phyloP scores from a whole-genome alignment of 2,888 invertebrate species.

The Conus canariensis region DNA sequence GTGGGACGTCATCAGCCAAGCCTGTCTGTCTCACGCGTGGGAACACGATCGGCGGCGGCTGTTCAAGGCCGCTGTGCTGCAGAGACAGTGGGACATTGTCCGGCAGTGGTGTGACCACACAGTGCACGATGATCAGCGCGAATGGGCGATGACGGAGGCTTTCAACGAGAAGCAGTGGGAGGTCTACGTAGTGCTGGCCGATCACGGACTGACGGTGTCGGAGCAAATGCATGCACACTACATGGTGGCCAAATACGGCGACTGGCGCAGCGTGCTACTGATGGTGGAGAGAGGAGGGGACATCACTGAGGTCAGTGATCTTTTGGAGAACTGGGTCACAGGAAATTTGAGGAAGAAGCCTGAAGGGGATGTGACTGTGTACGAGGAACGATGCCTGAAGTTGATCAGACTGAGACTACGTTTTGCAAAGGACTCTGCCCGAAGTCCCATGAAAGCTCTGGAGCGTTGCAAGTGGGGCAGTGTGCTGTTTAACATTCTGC shows the following conservation, averaged over 20 bases:
- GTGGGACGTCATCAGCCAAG: not conserved
- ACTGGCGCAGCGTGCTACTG: not conserved
- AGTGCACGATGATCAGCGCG: constrained; percentile 15
- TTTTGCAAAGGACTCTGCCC: not conserved
- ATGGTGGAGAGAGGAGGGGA: constrained; percentile 24
- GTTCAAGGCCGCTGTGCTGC: constrained; percentile 30
- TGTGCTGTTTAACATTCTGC: not conserved
- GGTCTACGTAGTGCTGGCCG: constrained; percentile 7
- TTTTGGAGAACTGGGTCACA: not conserved
- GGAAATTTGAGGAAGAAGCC: not conserved
- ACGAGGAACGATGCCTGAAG: not conserved
- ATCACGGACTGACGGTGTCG: not conserved
- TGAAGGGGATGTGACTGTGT: not conserved
- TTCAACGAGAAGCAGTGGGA: constrained; percentile 18
- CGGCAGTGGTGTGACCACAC: constrained; percentile 24
- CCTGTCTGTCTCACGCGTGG: constrained; percentile 9
- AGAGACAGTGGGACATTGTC: constrained; percentile 22
- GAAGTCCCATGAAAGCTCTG: not conserved
- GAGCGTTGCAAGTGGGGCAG: not conserved
- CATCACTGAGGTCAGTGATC: not conserved
- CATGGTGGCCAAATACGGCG: constrained; percentile 5
- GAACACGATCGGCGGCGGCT: not conserved
- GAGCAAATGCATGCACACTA: not conserved
- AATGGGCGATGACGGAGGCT: constrained; percentile 24
- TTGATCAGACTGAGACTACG: not conserved